These are phyloP conservation scores for Paramuricea clavata DNA, from an alignment of 92 coral and sea anemone species.

Conservation along the genomic window DNA sequence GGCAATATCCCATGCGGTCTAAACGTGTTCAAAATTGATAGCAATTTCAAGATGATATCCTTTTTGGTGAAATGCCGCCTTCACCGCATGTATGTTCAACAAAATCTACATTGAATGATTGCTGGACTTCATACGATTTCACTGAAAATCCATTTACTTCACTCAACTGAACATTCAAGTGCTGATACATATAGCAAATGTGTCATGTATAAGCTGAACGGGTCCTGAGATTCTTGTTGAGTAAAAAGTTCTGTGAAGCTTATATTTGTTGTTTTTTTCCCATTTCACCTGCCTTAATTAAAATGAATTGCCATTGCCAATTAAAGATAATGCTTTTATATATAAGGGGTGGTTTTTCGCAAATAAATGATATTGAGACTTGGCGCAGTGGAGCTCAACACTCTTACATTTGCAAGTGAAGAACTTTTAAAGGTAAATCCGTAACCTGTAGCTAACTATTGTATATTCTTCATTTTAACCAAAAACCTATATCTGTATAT, in stretches of 20 bases:
- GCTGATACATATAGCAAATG: too few species aligned
- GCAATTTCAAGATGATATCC: background rate
- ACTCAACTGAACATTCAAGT: too few species aligned
- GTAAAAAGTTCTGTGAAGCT: background rate
- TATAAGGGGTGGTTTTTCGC: slow-evolving; percentile 15
- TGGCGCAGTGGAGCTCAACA: background rate
- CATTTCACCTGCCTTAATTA: slow-evolving; percentile 27
- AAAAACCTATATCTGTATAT: too few species aligned
- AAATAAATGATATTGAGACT: background rate
- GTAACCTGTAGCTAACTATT: background rate
- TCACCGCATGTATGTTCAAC: background rate
- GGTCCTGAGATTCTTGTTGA: background rate
- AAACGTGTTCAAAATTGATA: background rate
- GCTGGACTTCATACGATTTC: background rate
- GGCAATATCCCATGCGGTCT: background rate
- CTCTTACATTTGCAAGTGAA: background rate
- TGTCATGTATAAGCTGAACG: too few species aligned
- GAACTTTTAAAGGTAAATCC: background rate
- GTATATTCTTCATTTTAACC: background rate
- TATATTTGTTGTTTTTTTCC: background rate
- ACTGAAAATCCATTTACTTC: background rate
- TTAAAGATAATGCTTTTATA: background rate
- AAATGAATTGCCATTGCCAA: slow-evolving; percentile 17
- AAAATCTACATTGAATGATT: background rate
- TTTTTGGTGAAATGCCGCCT: background rate